Conservation (phyloP, 2,113 vertebrate species). For the Argyrosomus japonicus region DNA sequence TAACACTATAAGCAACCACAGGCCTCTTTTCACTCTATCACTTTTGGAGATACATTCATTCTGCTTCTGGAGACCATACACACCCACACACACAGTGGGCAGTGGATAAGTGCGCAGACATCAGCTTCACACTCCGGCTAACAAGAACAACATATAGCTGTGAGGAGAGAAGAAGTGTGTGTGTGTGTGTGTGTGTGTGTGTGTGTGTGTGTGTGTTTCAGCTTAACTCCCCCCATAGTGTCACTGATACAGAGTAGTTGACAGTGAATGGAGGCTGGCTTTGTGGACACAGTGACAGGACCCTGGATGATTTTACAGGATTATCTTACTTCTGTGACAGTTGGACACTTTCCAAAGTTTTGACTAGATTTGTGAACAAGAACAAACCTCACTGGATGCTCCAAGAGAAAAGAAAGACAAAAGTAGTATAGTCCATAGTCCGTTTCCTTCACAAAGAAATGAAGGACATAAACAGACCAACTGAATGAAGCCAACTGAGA, state of each 20-base stretch:
- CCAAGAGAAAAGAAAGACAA: background rate
- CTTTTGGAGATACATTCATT: conserved; percentile 14
- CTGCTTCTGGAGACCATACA: background rate
- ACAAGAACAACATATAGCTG: conserved; percentile 39
- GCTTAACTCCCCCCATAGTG: conserved; percentile 24
- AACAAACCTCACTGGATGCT: conserved; percentile 24
- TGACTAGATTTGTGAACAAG: conserved; percentile 20
- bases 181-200: conserved; percentile 13
- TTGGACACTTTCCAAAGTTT: conserved; percentile 62
- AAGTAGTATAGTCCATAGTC: background rate
- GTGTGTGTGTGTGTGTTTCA: conserved; percentile 26
- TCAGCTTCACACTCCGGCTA: conserved; percentile 33
- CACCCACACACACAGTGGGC: background rate
- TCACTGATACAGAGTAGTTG: conserved; percentile 26
- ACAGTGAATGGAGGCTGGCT: conserved; percentile 44
- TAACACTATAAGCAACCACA: conserved; percentile 13
- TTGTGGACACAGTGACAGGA: conserved; percentile 54
- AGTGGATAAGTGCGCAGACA: conserved; percentile 28
- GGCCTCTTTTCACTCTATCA: conserved; percentile 38
- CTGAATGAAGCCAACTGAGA: background rate
- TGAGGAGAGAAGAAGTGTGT: background rate
- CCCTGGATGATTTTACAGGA: conserved; percentile 54
- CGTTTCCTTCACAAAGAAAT: conserved; percentile 7
- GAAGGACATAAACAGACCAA: conserved; percentile 14
- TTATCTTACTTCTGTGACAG: conserved; percentile 55